Conservation (phyloP, 2,113 vertebrate genomes). For the Strix uralensis region DNA sequence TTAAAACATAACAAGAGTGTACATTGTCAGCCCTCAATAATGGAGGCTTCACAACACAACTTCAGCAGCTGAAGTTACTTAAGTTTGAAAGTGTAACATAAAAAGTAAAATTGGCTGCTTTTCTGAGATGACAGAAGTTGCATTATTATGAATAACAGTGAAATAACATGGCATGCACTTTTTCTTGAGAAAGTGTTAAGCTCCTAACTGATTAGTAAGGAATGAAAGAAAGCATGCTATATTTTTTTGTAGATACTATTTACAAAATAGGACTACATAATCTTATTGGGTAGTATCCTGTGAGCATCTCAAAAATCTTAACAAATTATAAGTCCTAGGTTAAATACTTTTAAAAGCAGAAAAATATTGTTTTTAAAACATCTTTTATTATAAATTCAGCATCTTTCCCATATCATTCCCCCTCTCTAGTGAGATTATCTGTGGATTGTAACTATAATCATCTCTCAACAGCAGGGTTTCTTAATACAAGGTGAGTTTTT, state of each 20-base stretch:
- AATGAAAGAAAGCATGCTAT: background rate
- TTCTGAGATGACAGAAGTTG: background rate
- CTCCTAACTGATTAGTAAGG: background rate
- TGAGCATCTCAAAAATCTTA: background rate
- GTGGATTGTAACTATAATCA: background rate
- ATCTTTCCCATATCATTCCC: background rate
- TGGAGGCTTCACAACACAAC: background rate
- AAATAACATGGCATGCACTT: background rate
- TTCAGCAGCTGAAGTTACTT: background rate
- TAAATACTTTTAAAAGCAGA: background rate
- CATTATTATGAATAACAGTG: background rate
- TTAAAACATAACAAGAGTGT: background rate
- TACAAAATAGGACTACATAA: background rate
- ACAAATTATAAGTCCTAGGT: background rate
- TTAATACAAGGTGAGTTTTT: background rate
- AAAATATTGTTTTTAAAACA: background rate
- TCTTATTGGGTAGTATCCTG: background rate
- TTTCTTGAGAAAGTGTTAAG: background rate
- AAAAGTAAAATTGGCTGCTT: background rate
- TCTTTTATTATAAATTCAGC: background rate
- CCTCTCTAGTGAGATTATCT: background rate
- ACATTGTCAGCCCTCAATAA: background rate
- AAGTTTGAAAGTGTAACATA: background rate
- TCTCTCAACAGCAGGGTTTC: background rate
- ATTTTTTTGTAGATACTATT: background rate